A percentile compares a stretch with the other conserved stretches of the same genome.
phyloP scores from a whole-genome alignment of 53 echinoderm and acorn worm species.

The Antedon mediterranea region DNA sequence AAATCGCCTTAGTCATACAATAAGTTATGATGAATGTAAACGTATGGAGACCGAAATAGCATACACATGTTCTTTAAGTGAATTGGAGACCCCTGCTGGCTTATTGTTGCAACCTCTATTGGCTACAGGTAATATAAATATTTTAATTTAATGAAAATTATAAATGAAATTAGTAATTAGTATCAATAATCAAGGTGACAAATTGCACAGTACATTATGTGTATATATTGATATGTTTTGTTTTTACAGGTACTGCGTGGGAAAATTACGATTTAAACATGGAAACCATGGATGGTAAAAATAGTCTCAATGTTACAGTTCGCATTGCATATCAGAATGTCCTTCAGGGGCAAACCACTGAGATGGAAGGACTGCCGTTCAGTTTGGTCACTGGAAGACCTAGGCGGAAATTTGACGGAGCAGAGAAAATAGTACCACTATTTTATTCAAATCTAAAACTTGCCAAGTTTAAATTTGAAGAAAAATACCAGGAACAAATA shows the following conservation, averaged over 20 bases:
- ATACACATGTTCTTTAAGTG: slow-evolving; percentile 20
- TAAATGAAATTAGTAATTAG: too few species aligned
- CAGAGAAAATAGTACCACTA: slow-evolving; percentile 5
- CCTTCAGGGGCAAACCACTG: not conserved
- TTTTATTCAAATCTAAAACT: slow-evolving; percentile 27
- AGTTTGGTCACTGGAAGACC: slow-evolving; percentile 12
- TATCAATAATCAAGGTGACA: too few species aligned
- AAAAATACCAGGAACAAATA: slow-evolving; percentile 3
- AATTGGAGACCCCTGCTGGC: slow-evolving; percentile 27
- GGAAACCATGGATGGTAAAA: slow-evolving; percentile 25
- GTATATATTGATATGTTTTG: not conserved
- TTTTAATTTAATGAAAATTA: too few species aligned
- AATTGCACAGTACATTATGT: not conserved
- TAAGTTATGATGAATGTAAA: slow-evolving; percentile 24
- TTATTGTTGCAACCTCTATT: slow-evolving; percentile 5
- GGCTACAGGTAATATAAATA: slow-evolving; percentile 14
- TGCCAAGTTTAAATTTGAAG: slow-evolving; percentile 28
- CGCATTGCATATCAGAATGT: slow-evolving; percentile 26
- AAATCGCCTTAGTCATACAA: slow-evolving; percentile 24
- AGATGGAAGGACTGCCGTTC: not conserved
- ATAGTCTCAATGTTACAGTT: slow-evolving; percentile 24
- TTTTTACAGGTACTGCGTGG: slow-evolving; percentile 23
- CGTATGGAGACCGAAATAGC: slow-evolving; percentile 31
- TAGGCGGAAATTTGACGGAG: slow-evolving; percentile 7
- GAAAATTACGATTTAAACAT: slow-evolving; percentile 36